phyloP scores from a whole-genome alignment of 2,888 invertebrate genomes.

The Mayetiola destructor region DNA sequence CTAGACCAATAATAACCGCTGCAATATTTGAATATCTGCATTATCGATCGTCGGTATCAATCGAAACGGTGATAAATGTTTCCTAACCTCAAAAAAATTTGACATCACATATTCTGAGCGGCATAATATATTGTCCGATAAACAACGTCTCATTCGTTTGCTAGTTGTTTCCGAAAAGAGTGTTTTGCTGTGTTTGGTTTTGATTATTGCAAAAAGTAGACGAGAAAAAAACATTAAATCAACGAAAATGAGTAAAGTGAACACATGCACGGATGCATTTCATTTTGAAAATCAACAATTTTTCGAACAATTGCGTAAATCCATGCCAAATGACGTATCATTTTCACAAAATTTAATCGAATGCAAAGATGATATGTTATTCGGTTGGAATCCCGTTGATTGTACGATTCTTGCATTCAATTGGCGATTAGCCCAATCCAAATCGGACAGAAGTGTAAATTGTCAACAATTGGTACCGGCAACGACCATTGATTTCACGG shows the following conservation, averaged over 20 bases:
- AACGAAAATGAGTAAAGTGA: constrained; percentile 25
- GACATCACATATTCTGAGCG: too few relatives aligned
- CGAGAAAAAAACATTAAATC: background rate
- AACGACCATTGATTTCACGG: constrained; percentile 47
- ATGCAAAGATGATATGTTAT: constrained; percentile 45
- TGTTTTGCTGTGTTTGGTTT: too few relatives aligned
- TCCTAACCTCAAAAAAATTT: too few relatives aligned
- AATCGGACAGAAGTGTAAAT: constrained; percentile 31
- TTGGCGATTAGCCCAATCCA: constrained; percentile 35
- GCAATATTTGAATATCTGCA: too few relatives aligned
- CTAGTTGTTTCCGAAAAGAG: too few relatives aligned
- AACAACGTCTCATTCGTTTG: too few relatives aligned
- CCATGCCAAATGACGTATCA: constrained; percentile 36
- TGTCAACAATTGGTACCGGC: constrained; percentile 48
- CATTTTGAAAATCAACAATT: constrained; percentile 41
- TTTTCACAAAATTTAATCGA: constrained; percentile 43
- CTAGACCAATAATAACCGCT: too few relatives aligned
- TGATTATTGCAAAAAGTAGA: too few relatives aligned
- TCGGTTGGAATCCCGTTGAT: constrained; percentile 45
- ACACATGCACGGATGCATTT: constrained; percentile 40
- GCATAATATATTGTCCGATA: too few relatives aligned
- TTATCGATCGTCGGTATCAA: too few relatives aligned
- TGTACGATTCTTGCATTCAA: constrained; percentile 43
- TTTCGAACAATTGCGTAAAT: constrained; percentile 40
- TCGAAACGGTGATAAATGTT: too few relatives aligned